A percentile compares a stretch with the other conserved stretches of the same genome.
Conservation (phyloP, 1,140 invertebrate genomes). For the Drosophila nigrodunni region DNA sequence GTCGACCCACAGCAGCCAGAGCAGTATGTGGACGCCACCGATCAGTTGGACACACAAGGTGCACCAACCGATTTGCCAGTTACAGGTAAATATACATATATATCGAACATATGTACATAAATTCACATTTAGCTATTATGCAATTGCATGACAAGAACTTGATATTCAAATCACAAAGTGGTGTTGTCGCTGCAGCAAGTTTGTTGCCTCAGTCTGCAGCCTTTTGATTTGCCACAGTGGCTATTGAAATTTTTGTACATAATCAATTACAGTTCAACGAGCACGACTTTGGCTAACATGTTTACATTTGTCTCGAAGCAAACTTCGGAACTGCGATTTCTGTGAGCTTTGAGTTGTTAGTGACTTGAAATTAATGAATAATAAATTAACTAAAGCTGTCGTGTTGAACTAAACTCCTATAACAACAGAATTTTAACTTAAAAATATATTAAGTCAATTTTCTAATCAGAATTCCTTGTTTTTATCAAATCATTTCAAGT, state of each 20-base stretch:
- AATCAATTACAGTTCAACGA: conserved; percentile 2
- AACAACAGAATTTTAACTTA: not conserved
- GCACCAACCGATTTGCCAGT: conserved; percentile 48
- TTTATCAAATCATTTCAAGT: too few relatives aligned
- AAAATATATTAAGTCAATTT: too few relatives aligned
- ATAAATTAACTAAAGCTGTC: not conserved
- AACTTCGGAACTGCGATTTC: not conserved
- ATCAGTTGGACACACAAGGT: conserved; percentile 22
- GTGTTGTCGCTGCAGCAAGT: conserved; percentile 35
- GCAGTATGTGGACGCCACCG: conserved; percentile 13
- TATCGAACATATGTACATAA: not conserved
- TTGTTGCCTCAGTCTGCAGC: conserved; percentile 76
- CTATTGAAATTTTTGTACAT: conserved; percentile 46
- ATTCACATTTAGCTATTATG: conserved; percentile 39
- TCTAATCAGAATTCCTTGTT: too few relatives aligned
- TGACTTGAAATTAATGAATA: not conserved
- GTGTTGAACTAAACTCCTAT: not conserved
- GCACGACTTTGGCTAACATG: conserved; percentile 5
- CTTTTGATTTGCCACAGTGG: conserved; percentile 53
- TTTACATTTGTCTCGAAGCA: not conserved
- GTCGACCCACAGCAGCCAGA: conserved; percentile 47
- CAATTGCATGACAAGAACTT: conserved; percentile 64
- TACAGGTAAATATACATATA: conserved; percentile 61
- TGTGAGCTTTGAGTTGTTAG: not conserved
- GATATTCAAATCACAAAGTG: conserved; percentile 64